Evolutionary conservation across 2,888 invertebrate species (phyloP), one percentile per base, ranked within the genome.

Genomic region (Dinocampus coccinellae): DNA sequence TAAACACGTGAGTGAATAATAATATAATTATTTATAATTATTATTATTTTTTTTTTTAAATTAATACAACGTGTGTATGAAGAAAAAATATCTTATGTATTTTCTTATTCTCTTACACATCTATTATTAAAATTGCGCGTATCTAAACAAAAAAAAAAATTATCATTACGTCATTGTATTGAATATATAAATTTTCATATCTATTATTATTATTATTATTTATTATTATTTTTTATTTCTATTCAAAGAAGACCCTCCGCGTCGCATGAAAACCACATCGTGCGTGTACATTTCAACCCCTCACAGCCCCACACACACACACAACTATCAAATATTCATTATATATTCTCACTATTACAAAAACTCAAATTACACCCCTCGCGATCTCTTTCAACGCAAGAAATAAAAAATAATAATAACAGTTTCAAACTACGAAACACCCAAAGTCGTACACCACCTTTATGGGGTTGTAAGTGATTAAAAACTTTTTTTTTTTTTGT

Each of bases 1-100:
- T 91, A 90, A 91, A 90, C 91, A 91, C 91, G 91, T 91, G 84
- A 91, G 91, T 91, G 77, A 80, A 61, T 33, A 34, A 63, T 70
- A 36, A 60, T 60, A 65, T 55, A 2, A 24, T 66, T 58, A 22
- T 26, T 29, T 24, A 22, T 24, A 16, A 16, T 16, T 6, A 52
- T 70, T 69, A 68, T 70, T 61, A 29, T 42, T 39, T 63, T 68
- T 64, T 7, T n/a, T 29, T 47, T 3, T 7, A 24, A 22, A 20
- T 33, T 16, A 22, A 52, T 61, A 47, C 71, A 65, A 64, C 61
- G 67, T 74, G 52, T 73, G 55, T 42, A n/a, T n/a, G n/a, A n/a
- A n/a, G n/a, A n/a, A 62, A 22, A 42, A 52, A 62, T 65, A 62
- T 16, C 13, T 29, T 11, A 52, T 47, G 58, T 34, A 63, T 68